Evolutionary conservation across 2,888 invertebrate genomes (phyloP), one percentile per base, ranked within the genome.

Genomic region (Flabesymbios commensalis): DNA sequence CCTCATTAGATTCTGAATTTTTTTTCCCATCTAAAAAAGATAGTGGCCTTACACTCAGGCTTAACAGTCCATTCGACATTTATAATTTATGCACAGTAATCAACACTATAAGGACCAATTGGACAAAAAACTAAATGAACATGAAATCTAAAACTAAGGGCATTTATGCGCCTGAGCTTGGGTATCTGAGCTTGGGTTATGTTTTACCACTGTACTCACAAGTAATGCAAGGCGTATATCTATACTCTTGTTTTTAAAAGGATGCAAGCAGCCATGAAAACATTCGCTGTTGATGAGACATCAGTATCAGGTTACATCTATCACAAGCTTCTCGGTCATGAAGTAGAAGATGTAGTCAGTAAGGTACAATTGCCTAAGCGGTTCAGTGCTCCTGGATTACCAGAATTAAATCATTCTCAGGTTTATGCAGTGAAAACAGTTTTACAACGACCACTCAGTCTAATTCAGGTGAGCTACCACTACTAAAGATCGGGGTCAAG

Each of bases 401-500:
- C 99, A 0, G 98, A 99, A 78, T 87, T 99, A 56, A 99, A 99
- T 85, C 89, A 97, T 66, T 97, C 95, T 0, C 99, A 83, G 72
- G 94, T 97, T 1, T 97, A 95, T 80, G 99, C 99, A 0, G 97
- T 99, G 0, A 97, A 98, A 80, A 97, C 98, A 78, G 98, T 97
- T 0, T 87, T 99, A 2, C 97, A 97, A 80, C 88, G 96, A 4
- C 98, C 98, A 0, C 85, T 99, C 24, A 95, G 95, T 29, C 85
- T 99, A 33, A 99, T 99, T 78, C 99, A 99, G 86, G 98, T 86
- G 17, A 5, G 7, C 26, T 24, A 52, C 7, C 5, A 48, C 17
- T 3, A 31, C n/a, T 28, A 29, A 14, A 3, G 19, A 42, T 22
- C 14, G 24, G 7, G 24, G 7, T 24, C 49, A 26, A n/a, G n/a